Conservation (phyloP, 1,140 invertebrate genomes). For the Drosophila novamexicana region DNA sequence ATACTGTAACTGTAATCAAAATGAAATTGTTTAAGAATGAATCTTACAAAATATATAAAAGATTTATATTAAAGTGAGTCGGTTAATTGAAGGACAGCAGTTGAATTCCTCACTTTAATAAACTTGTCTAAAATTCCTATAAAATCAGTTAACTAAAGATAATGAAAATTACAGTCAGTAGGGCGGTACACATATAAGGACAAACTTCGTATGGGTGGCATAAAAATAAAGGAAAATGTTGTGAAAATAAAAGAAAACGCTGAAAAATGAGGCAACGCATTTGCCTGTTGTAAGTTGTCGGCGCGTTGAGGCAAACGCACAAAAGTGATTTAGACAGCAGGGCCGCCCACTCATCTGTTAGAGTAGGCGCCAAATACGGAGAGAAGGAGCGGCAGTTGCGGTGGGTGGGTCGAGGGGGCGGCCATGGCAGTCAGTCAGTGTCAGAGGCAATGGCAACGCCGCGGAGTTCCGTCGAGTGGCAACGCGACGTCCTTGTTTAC, state of each 20-base stretch:
- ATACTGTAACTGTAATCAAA: no score
- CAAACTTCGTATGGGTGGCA: not conserved
- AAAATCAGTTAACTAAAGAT: not conserved
- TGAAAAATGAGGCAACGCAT: conserved; percentile 59
- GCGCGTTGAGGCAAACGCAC: conserved; percentile 64
- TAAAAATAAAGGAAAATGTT: conserved; percentile 36
- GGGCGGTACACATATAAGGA: not conserved
- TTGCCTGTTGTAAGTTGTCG: conserved; percentile 28
- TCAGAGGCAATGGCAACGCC: conserved; percentile 31
- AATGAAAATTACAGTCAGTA: not conserved
- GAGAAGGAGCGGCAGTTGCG: not conserved
- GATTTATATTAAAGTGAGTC: no score
- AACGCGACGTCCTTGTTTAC: conserved; percentile 58
- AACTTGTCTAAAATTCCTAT: no score
- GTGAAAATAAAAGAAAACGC: conserved; percentile 32
- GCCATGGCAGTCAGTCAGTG: conserved; percentile 49
- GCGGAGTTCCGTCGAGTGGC: conserved; percentile 37
- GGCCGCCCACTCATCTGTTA: conserved; percentile 69
- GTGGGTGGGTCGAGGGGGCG: not conserved
- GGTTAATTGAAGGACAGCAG: no score
- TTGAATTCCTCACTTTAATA: no score
- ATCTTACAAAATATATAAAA: no score
- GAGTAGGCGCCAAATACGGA: not conserved
- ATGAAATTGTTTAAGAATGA: no score
- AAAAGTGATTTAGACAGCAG: conserved; percentile 77